Conservation (phyloP, 2,797 vertebrate genomes). For the Propithecus deckenii region DNA sequence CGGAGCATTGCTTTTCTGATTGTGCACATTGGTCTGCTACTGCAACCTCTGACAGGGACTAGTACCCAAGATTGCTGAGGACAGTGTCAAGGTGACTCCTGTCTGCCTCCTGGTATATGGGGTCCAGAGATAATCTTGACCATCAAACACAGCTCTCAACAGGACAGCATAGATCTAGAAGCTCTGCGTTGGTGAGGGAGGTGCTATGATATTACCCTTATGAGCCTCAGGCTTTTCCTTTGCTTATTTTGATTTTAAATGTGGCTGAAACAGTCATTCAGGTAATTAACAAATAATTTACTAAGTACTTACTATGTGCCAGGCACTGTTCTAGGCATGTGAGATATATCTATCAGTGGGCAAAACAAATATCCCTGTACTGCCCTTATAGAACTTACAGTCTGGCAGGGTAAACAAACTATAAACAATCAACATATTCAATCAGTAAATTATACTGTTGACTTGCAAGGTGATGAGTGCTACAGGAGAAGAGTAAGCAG, state of each 20-base stretch:
- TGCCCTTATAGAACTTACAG: not conserved
- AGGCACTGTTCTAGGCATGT: not conserved
- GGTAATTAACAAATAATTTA: slow-evolving; percentile 27
- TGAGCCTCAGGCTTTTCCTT: not conserved
- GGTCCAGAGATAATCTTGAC: not conserved
- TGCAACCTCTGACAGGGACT: not conserved
- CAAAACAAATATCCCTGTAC: not conserved
- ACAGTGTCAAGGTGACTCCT: not conserved
- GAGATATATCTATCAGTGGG: not conserved
- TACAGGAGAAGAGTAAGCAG: not conserved
- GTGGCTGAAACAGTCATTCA: slow-evolving; percentile 3
- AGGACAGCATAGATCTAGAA: not conserved
- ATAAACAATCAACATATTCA: not conserved
- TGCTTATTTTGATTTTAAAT: slow-evolving; percentile 48
- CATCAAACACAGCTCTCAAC: not conserved
- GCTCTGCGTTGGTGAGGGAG: not conserved
- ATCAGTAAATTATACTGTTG: not conserved
- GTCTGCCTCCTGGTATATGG: not conserved
- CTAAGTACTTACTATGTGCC: not conserved
- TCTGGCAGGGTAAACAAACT: not conserved
- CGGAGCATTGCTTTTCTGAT: not conserved
- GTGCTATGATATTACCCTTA: not conserved
- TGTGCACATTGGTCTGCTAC: not conserved
- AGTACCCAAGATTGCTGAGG: not conserved
- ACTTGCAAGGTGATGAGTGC: not conserved